Evolutionary conservation across 2,113 vertebrate species (phyloP).

Genomic region (Silurus asotus): DNA sequence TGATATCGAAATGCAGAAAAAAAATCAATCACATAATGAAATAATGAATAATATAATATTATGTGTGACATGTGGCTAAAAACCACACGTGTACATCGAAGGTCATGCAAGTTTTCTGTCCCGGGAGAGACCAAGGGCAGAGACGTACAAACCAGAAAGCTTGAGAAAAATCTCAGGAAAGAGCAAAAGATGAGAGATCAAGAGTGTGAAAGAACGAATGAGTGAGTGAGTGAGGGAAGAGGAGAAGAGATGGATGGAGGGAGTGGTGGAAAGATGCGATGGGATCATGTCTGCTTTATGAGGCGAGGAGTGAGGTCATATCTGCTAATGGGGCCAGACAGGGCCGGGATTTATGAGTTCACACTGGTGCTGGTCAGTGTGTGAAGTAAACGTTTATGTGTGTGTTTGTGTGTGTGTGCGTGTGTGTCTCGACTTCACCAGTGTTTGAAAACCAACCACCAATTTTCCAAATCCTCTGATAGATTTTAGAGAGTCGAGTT

Average conservation of each 20-base stretch:
- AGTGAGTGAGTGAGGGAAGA: background rate
- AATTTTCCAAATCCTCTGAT: constrained; percentile 40
- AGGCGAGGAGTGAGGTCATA: constrained; percentile 7
- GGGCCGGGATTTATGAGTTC: constrained; percentile 13
- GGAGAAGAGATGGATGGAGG: background rate
- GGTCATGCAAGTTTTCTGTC: background rate
- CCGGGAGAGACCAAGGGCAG: background rate
- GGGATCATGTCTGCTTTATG: constrained; percentile 11
- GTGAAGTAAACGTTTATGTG: background rate
- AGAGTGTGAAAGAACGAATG: constrained; percentile 2
- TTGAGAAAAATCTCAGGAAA: background rate
- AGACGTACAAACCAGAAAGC: background rate
- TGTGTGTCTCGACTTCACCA: constrained; percentile 20
- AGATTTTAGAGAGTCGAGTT: constrained; percentile 30
- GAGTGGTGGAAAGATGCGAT: constrained; percentile 18
- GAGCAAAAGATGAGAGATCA: background rate
- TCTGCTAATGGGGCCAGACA: constrained; percentile 17
- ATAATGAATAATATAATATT: background rate
- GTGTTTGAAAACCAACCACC: constrained; percentile 18
- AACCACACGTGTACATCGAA: background rate
- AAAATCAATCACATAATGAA: background rate
- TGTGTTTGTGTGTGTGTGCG: constrained; percentile 18
- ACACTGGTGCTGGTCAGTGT: constrained; percentile 26
- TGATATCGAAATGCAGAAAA: background rate
- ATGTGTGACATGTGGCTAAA: background rate